These are phyloP conservation scores for Oscheius onirici DNA, from an alignment of 2,888 invertebrate genomes.

Conservation along the genomic window DNA sequence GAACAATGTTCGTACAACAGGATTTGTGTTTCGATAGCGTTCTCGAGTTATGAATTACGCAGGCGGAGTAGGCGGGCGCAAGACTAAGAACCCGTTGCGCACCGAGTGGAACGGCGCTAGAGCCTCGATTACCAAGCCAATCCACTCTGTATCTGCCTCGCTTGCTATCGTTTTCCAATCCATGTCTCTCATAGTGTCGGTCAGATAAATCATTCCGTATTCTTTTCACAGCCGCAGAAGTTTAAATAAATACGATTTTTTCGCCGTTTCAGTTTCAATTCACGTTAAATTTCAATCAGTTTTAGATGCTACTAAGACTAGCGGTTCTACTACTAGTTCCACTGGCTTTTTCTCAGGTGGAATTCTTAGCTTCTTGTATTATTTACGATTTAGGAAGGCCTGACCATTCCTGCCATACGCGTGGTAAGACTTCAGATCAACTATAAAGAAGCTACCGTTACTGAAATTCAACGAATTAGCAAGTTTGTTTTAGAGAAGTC, in stretches of 20 bases:
- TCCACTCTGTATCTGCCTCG: constrained; percentile 28
- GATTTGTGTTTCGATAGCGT: background rate
- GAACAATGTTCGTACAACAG: no score
- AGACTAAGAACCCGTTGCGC: constrained; percentile 27
- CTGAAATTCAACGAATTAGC: constrained; percentile 48
- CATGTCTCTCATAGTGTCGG: constrained; percentile 6
- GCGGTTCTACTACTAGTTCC: background rate
- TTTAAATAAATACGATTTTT: constrained; percentile 20
- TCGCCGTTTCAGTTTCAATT: background rate
- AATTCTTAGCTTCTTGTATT: no score
- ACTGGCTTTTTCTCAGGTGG: background rate
- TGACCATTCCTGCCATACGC: constrained; percentile 54
- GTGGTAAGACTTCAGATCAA: constrained; percentile 61
- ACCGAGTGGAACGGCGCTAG: constrained; percentile 32
- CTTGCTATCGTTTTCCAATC: constrained; percentile 9
- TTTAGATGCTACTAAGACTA: constrained; percentile 5
- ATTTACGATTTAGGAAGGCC: background rate
- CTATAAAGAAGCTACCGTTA: constrained; percentile 45
- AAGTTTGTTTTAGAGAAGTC: constrained; percentile 35
- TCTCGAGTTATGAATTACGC: constrained; percentile 19
- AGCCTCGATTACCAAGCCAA: constrained; percentile 33
- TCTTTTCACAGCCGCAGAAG: background rate
- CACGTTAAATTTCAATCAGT: background rate
- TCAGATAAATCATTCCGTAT: background rate
- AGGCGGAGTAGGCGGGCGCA: constrained; percentile 22